phyloP scores from a whole-genome alignment of 2,797 vertebrate genomes.

The Cyprinella venusta region DNA sequence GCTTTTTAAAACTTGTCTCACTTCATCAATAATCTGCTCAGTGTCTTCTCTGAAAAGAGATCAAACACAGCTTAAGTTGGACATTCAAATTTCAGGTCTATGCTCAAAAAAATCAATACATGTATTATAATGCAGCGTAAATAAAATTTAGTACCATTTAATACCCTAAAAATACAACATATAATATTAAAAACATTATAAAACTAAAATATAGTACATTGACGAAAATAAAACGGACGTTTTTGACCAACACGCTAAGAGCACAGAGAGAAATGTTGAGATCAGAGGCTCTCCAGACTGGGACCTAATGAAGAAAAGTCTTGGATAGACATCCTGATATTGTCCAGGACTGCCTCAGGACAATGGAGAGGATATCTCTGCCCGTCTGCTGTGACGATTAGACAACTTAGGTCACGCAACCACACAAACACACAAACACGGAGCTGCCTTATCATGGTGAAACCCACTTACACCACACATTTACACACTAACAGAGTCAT shows the following conservation, averaged over 20 bases:
- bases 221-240: not conserved
- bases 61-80: too few relatives aligned
- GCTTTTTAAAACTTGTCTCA: too few relatives aligned
- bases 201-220: too few relatives aligned
- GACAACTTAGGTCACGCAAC: slow-evolving; percentile 41
- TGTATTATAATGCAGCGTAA: too few relatives aligned
- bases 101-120: too few relatives aligned
- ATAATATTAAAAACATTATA: too few relatives aligned
- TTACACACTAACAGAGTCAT: not conserved
- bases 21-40: too few relatives aligned
- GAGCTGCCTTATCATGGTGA: slow-evolving; percentile 50
- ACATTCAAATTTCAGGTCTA: too few relatives aligned
- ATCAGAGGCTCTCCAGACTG: slow-evolving; percentile 20
- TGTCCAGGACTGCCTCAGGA: slow-evolving; percentile 55
- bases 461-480: slow-evolving; percentile 57
- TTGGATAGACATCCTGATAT: slow-evolving; percentile 62
- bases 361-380: slow-evolving; percentile 67
- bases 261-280: not conserved
- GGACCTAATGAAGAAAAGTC: slow-evolving; percentile 36
- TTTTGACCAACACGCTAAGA: too few relatives aligned
- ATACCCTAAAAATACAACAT: too few relatives aligned
- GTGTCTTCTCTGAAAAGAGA: too few relatives aligned
- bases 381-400: slow-evolving; percentile 54
- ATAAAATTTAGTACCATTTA: too few relatives aligned
- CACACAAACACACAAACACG: slow-evolving; percentile 68